Base-by-base conservation (phyloP, 2,113 vertebrate genomes). In the Panurus biarmicus region DNA sequence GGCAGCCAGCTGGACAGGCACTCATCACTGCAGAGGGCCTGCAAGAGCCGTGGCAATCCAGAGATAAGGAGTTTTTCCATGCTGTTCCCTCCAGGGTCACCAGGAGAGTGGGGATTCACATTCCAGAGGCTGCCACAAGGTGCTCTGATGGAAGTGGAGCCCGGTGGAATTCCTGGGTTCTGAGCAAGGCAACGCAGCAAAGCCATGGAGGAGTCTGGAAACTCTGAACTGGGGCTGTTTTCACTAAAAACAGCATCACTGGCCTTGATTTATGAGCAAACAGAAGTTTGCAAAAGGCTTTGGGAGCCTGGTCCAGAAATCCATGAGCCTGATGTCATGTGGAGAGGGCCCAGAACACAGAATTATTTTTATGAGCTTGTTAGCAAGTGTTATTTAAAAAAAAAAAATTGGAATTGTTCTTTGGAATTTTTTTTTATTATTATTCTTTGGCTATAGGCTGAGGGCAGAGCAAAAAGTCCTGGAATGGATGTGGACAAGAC, bases 201-300 rank as follows among this genome's bases (percentile, higher is more conserved):
- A 33, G 14, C 86, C 85, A 12, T 47, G 0, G 0, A 9, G 18
- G 48, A 87, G 85, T 7, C 72, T 86, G 91, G 85, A 83, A 87
- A 58, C 38, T 65, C 22, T 33, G 47, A 74, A n/a, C 54, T 42
- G 57, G 28, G 64, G 54, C 88, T 77, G 69, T 21, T 76, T 92
- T 16, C 26, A 23, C 84, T 79, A 15, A 57, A 91, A 76, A 91
- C 19, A 29, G 40, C 77, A 57, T 84, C 48, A 11, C 78, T 58
- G 42, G 9, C 6, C 48, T 62, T 57, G 89, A 95, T 92, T 96
- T 92, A 89, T 23, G 89, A 90, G 58, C 87, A 89, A 91, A 94
- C 77, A 87, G 72, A 45, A 91, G 90, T 84, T 83, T 95, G 89
- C 71, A 64, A 78, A 71, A 0, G 0, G 75, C 45, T 89, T 64